These are phyloP conservation scores for Noctua pronuba DNA, from an alignment of 2,888 invertebrate genomes.

Conservation along the genomic window DNA sequence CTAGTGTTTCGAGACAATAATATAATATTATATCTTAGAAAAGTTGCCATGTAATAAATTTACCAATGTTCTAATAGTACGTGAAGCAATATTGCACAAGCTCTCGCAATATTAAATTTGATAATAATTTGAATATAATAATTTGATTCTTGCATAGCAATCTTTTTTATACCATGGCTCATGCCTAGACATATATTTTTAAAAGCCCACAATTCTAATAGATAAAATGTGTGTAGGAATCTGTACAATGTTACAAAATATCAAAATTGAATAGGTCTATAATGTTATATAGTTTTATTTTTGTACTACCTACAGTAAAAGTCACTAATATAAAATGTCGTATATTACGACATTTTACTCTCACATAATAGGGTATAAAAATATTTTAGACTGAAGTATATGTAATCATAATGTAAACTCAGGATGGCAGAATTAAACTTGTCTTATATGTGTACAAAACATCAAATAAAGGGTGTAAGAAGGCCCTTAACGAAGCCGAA, in stretches of 20 bases:
- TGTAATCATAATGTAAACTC: neutral
- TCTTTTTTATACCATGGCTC: conserved; percentile 15
- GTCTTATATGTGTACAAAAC: neutral
- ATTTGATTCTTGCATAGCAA: conserved; percentile 15
- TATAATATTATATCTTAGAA: neutral
- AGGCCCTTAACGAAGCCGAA: too few species aligned
- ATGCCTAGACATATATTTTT: conserved; percentile 12
- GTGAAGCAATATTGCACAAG: conserved; percentile 27
- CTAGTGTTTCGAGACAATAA: conserved; percentile 7
- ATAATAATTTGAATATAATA: too few species aligned
- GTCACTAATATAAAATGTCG: too few species aligned
- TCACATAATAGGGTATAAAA: conserved; percentile 38
- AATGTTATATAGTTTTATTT: conserved; percentile 5
- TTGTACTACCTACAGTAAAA: too few species aligned
- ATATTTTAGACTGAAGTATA: conserved; percentile 9
- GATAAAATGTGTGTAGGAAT: conserved; percentile 20
- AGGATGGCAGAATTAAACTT: conserved; percentile 5
- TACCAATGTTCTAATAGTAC: neutral
- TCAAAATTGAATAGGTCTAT: conserved; percentile 15
- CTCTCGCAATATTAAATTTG: too few species aligned
- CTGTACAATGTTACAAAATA: conserved; percentile 38
- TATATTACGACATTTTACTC: conserved; percentile 5
- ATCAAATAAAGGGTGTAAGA: too few species aligned
- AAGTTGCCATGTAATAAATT: conserved; percentile 13
- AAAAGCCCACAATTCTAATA: conserved; percentile 24